Evolutionary conservation across 2,113 vertebrate species (phyloP), one percentile per base, ranked within the genome.

Genomic region (Leiothrix lutea): DNA sequence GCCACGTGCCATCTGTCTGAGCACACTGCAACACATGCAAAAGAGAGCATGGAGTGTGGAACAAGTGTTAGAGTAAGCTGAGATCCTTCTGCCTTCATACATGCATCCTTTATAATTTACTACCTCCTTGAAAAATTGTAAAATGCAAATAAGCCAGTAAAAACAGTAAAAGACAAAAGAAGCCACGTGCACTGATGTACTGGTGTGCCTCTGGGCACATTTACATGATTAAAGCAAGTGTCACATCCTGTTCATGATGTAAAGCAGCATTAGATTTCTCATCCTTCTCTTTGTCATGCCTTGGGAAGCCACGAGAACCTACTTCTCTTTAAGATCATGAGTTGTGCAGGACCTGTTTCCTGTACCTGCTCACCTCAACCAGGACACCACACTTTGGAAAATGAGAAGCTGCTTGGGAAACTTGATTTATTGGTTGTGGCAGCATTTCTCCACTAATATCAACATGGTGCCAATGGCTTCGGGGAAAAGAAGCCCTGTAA

Each of bases 171-270:
- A 96, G 74, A 24, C 42, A 82, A 80, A 93, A 92, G 80, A 77
- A 53, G 14, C 14, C 57, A 74, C 1, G 1, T 54, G 90, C 20
- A 26, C 9, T 74, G 64, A 86, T 11, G 67, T 38, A 70, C 36
- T 31, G 83, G 28, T 31, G 28, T 23, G 69, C 72, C 75, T 86
- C 75, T 71, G 28, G 75, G 82, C 60, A 77, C 18, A 38, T 45
- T 84, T 42, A 69, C 33, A 26, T 90, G 21, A 94, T 75, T 95
- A 80, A 81, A 92, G 58, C n/a, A 86, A 53, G 85, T 67, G 82
- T 94, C 92, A 96, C 61, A 93, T 97, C 95, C 94, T 94, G 93
- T 48, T 93, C 23, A 0, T 88, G 67, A 86, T 12, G 51, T 61
- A 89, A 72, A 93, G 79, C 38, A 88, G 67, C 88, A 67, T 65